These are phyloP conservation scores for Monodelphis domestica DNA, from an alignment of 2,797 vertebrate species.

Conservation along the genomic window DNA sequence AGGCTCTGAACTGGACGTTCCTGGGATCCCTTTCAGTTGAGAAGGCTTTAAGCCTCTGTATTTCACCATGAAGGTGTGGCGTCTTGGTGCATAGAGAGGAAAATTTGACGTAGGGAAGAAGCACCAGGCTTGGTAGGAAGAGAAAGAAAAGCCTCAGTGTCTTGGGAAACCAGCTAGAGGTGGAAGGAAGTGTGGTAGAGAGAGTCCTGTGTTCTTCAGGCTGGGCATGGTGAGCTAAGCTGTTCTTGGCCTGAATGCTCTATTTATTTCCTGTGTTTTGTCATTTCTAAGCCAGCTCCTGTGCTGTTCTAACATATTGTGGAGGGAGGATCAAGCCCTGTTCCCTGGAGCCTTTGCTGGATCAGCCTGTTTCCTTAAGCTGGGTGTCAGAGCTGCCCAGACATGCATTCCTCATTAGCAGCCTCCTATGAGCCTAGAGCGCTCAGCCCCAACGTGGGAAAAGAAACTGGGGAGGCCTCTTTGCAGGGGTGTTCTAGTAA, in stretches of 20 bases:
- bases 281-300: slow-evolving; percentile 20
- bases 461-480: background rate
- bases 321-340: background rate
- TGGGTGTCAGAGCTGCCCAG: slow-evolving; percentile 54
- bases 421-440: slow-evolving; percentile 11
- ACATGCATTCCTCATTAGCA: background rate
- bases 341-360: slow-evolving; percentile 41
- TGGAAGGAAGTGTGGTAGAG: background rate
- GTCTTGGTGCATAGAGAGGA: background rate
- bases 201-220: background rate
- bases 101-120: background rate
- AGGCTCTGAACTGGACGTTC: background rate
- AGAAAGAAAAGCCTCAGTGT: background rate
- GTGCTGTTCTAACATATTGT: background rate
- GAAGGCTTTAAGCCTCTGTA: background rate
- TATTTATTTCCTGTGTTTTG: slow-evolving; percentile 15
- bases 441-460: background rate
- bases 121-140: background rate
- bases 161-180: background rate
- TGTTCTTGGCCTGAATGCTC: background rate
- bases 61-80: background rate
- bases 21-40: background rate
- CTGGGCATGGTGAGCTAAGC: background rate
- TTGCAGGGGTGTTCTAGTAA: background rate
- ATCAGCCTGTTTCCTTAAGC: slow-evolving; percentile 13